phyloP scores from a whole-genome alignment of 2,888 invertebrate species.

The Tortrix viridana region DNA sequence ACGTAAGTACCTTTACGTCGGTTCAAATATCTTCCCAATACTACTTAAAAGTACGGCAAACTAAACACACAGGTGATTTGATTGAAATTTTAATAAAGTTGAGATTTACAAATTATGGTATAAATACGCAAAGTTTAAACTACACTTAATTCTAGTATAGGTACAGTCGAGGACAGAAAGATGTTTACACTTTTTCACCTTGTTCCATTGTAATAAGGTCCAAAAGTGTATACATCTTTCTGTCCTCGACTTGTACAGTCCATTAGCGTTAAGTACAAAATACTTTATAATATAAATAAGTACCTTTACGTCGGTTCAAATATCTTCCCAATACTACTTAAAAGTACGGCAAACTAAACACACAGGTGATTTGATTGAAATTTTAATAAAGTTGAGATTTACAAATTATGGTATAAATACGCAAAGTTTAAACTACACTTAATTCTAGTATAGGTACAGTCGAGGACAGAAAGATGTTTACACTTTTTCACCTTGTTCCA shows the following conservation, averaged over 20 bases:
- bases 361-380: conserved; percentile 13
- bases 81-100: background rate
- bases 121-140: conserved; percentile 2
- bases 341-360: conserved; percentile 16
- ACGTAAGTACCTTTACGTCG: background rate
- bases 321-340: background rate
- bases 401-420: background rate
- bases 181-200: too few species aligned
- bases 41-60: conserved; percentile 7
- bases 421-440: background rate
- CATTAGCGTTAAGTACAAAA: too few species aligned
- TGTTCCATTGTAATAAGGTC: too few species aligned
- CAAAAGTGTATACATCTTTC: too few species aligned
- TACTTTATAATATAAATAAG: too few species aligned
- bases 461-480: too few species aligned
- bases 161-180: too few species aligned
- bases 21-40: background rate
- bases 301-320: background rate
- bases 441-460: too few species aligned
- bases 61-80: conserved; percentile 22
- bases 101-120: conserved; percentile 1
- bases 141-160: background rate
- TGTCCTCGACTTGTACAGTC: too few species aligned
- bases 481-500: too few species aligned
- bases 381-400: conserved; percentile 9